Base-by-base conservation (phyloP, 1,140 invertebrate genomes). In the Gryllus bimaculatus region DNA sequence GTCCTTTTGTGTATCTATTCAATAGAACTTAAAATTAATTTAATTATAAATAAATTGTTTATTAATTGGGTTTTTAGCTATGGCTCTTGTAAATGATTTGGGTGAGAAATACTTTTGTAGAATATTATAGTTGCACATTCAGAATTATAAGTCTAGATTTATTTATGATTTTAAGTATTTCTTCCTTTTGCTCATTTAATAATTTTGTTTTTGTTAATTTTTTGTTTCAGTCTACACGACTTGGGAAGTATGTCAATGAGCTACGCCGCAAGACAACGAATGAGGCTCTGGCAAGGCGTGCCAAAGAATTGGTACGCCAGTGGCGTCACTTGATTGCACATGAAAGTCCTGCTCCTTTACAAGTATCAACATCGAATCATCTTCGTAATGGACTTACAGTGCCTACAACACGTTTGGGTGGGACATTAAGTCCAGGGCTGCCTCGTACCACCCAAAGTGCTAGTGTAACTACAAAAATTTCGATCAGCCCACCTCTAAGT, bases 181-280 rank as follows among this genome's bases (percentile, higher is more conserved):
- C 39, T 47, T 7, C 21, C 13, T 26, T 75, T 75, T 12, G 39
- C 7, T 26, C 8, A 20, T 20, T 0, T 20, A 75, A 21, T 15
- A 26, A 75, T 26, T 26, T 26, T 47, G 26, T 15, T 76, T 18
- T 76, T 76, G 13, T 76, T 47, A 8, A 74, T 75, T 8, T 48
- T 26, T 77, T 77, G 48, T 77, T 87, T 78, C 84, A 93, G 92
- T 87, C 88, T 84, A 93, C 96, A 89, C 89, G 96, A 91, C 89
- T 98, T 85, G 96, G 96, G n/a, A 95, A 94, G 86, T 92, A 94
- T 84, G 93, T 98, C 83, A 98, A 98, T 87, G 94, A 97, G 86
- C 87, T 98, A 39, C 89, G 96, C 78, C 88, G 93, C 79, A 94
- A 95, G 85, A 96, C 95, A 54, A 91, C 87, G 75, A 92, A 94